Evolutionary conservation across 2,888 invertebrate genomes (phyloP).

Genomic region (Nomada fucata): DNA sequence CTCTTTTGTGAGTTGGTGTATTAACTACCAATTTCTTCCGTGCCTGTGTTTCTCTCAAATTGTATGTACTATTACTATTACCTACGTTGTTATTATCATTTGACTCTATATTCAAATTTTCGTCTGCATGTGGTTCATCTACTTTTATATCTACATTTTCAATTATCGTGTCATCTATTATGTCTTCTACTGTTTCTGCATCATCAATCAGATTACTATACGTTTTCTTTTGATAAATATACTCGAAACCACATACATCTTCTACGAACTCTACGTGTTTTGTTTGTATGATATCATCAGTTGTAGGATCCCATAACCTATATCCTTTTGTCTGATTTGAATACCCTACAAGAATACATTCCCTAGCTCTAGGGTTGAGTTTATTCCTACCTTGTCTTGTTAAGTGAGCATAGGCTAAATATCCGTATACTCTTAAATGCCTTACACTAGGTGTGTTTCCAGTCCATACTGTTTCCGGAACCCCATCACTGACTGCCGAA

Average conservation of each 20-base stretch:
- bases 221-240: conserved; percentile 14
- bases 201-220: not conserved
- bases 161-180: not conserved
- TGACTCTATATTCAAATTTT: no score
- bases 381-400: conserved; percentile 8
- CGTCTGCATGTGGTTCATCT: not conserved
- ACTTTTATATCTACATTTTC: no score
- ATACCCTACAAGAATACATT: not conserved
- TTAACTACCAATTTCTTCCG: no score
- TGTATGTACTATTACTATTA: not conserved
- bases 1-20: no score
- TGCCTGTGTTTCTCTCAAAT: not conserved
- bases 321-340: conserved; percentile 28
- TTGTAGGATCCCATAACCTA: conserved; percentile 32
- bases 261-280: conserved; percentile 37
- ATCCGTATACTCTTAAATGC: conserved; percentile 15
- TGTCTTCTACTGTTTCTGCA: not conserved
- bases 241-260: conserved; percentile 15
- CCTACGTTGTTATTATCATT: not conserved
- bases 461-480: conserved; percentile 3
- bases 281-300: conserved; percentile 25
- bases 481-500: not conserved
- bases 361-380: not conserved
- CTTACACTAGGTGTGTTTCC: conserved; percentile 14
- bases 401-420: not conserved